phyloP scores from a whole-genome alignment of 1,140 invertebrate species.

The Drosophila biarmipes region DNA sequence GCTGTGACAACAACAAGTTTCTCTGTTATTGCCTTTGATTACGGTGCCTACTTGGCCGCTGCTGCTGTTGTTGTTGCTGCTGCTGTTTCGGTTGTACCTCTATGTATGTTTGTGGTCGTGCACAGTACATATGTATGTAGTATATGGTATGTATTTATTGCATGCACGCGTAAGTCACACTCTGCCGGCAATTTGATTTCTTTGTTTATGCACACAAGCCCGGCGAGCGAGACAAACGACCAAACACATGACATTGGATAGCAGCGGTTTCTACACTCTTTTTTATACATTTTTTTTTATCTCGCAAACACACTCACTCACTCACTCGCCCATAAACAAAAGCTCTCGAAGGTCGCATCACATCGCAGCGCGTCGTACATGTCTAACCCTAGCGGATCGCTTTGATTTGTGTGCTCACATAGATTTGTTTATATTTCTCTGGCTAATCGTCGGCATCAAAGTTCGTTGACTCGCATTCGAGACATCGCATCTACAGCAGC shows the following conservation, averaged over 20 bases:
- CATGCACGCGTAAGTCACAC: conserved; percentile 62
- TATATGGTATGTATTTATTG: conserved; percentile 45
- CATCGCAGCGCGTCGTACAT: conserved; percentile 28
- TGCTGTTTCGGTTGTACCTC: conserved; percentile 36
- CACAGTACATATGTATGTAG: conserved; percentile 34
- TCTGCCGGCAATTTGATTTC: conserved; percentile 54
- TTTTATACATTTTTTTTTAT: conserved; percentile 23
- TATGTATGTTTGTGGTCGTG: conserved; percentile 12
- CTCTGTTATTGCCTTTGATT: conserved; percentile 61
- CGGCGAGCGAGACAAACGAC: conserved; percentile 7
- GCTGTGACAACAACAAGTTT: conserved; percentile 66
- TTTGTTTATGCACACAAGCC: conserved; percentile 48
- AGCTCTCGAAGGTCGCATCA: conserved; percentile 56
- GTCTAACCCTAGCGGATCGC: conserved; percentile 44
- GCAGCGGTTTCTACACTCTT: conserved; percentile 28
- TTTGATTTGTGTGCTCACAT: conserved; percentile 48
- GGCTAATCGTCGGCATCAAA: conserved; percentile 48
- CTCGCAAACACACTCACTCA: conserved; percentile 14
- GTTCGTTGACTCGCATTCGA: conserved; percentile 41
- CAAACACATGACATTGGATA: conserved; percentile 42
- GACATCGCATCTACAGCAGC: conserved; percentile 23
- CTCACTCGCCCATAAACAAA: conserved; percentile 35
- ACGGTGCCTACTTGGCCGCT: conserved; percentile 54
- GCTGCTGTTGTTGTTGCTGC: conserved; percentile 17
- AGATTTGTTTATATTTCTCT: conserved; percentile 59